Conservation (phyloP, 2,113 vertebrate genomes). For the Cavia porcellus region DNA sequence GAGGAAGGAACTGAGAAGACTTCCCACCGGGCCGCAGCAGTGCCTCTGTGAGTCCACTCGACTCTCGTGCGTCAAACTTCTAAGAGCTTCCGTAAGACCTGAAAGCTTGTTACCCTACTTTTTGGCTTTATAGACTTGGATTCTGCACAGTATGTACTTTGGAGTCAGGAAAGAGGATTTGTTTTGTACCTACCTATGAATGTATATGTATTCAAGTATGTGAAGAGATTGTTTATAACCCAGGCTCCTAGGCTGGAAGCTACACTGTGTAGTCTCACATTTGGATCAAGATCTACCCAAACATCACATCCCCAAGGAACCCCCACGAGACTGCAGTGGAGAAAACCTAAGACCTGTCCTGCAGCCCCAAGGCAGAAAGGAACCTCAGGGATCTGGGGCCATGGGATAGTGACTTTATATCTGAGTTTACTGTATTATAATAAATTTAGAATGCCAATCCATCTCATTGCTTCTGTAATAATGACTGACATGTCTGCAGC, state of each 20-base stretch:
- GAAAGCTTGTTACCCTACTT: neutral
- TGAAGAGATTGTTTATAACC: neutral
- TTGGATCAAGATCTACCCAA: neutral
- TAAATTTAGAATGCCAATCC: constrained; percentile 12
- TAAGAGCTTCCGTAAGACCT: neutral
- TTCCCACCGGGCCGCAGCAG: fast-evolving
- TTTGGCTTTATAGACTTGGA: neutral
- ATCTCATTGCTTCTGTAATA: neutral
- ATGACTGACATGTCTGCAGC: neutral
- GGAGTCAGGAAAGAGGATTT: neutral
- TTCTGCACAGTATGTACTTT: constrained; percentile 8
- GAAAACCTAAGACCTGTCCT: neutral
- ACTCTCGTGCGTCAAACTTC: constrained; percentile 17
- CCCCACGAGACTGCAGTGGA: neutral
- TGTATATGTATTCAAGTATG: neutral
- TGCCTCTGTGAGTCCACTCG: neutral
- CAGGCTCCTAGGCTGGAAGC: neutral
- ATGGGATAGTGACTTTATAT: neutral
- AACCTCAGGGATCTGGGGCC: neutral
- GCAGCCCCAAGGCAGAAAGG: neutral
- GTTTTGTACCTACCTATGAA: neutral
- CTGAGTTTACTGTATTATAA: constrained; percentile 34
- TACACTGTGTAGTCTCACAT: too few species aligned
- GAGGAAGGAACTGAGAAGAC: constrained; percentile 59
- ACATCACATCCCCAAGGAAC: neutral